phyloP scores from a whole-genome alignment of 2,888 invertebrate genomes.

The Luperina nickerlii region DNA sequence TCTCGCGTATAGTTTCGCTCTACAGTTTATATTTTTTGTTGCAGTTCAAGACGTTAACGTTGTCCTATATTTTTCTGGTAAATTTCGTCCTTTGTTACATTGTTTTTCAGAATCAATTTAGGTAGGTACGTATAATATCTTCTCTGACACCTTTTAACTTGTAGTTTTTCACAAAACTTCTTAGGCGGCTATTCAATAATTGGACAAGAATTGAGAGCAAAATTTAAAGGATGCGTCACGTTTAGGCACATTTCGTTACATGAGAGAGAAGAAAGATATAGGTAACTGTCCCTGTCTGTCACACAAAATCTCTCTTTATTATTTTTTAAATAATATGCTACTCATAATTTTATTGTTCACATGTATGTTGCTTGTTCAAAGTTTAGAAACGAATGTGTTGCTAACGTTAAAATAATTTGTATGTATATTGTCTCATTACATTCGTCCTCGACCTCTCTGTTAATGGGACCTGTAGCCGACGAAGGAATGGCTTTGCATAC shows the following conservation, averaged over 20 bases:
- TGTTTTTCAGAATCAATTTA: neutral
- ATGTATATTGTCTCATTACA: conserved; percentile 27
- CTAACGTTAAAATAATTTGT: neutral
- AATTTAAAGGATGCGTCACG: neutral
- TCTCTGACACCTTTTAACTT: neutral
- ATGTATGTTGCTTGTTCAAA: neutral
- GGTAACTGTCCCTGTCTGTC: neutral
- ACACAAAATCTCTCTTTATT: neutral
- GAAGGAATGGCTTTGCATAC: conserved; percentile 42
- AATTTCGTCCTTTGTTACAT: conserved; percentile 10
- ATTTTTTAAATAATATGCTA: neutral
- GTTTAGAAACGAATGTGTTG: neutral
- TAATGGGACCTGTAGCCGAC: conserved; percentile 43
- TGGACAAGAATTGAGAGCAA: neutral
- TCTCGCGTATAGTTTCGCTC: neutral
- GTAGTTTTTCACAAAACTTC: neutral
- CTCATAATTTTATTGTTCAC: neutral
- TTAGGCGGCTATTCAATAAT: neutral
- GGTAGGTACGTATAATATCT: neutral
- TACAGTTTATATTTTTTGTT: conserved; percentile 1
- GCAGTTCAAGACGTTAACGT: conserved; percentile 17
- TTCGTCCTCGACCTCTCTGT: conserved; percentile 51
- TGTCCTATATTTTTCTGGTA: neutral
- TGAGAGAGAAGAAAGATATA: neutral
- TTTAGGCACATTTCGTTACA: neutral